These are phyloP conservation scores for Dryococelus australis DNA, from an alignment of 2,888 invertebrate species.

Conservation along the genomic window DNA sequence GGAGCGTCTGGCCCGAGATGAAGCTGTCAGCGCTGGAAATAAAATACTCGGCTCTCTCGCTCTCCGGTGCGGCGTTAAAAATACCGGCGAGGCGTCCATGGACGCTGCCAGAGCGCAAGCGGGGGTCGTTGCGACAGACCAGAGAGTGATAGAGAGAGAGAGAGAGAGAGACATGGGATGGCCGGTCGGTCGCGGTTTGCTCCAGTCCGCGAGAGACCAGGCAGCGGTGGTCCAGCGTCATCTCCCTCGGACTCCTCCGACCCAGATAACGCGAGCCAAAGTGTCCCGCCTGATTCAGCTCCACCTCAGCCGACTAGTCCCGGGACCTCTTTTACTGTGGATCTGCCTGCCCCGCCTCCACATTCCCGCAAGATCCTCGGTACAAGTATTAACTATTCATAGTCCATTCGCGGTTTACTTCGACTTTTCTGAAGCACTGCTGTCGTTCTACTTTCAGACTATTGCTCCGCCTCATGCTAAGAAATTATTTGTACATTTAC, in stretches of 20 bases:
- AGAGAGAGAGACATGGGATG: too few relatives aligned
- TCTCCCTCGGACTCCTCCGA: neutral
- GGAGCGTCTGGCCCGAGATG: neutral
- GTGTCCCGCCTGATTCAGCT: neutral
- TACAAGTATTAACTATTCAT: too few relatives aligned
- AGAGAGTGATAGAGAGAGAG: too few relatives aligned
- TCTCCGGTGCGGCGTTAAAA: neutral
- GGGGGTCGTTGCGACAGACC: neutral
- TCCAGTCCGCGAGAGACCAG: neutral
- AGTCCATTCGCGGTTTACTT: too few relatives aligned
- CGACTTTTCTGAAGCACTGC: too few relatives aligned
- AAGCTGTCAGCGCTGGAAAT: constrained; percentile 16
- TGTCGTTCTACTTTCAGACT: too few relatives aligned
- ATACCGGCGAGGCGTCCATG: neutral
- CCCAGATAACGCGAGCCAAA: neutral
- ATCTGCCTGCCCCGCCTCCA: neutral
- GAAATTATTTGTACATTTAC: too few relatives aligned
- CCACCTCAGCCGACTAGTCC: neutral
- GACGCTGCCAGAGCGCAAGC: too few relatives aligned
- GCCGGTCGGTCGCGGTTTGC: neutral
- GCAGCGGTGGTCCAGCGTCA: neutral
- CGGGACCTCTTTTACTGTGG: neutral
- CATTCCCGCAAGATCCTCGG: neutral
- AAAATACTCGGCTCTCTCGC: neutral
- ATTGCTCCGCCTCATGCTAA: too few relatives aligned